Conservation (phyloP, 2,113 vertebrate genomes). For the Crotalus viridis region DNA sequence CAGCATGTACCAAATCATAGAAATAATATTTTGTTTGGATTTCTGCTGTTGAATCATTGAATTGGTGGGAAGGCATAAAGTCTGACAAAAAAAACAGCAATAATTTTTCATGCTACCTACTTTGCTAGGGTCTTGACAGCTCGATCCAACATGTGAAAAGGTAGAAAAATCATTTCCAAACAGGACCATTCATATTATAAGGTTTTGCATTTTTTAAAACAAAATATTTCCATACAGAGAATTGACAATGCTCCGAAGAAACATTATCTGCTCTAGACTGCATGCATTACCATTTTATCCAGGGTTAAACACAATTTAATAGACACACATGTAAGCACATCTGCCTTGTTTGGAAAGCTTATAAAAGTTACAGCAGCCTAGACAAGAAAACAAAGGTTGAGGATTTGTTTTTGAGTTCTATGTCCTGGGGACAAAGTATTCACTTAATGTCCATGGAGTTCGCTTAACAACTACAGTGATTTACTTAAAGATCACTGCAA, state of each 20-base stretch:
- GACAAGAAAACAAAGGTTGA: not conserved
- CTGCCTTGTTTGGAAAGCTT: not conserved
- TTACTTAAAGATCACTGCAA: not conserved
- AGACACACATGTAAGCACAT: not conserved
- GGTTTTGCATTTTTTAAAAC: not conserved
- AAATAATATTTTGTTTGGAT: not conserved
- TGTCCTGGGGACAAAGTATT: not conserved
- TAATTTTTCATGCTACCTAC: conserved; percentile 68
- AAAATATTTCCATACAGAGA: conserved; percentile 18
- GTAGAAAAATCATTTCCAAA: conserved; percentile 48
- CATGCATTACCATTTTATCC: not conserved
- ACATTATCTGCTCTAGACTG: not conserved
- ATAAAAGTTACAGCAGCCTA: not conserved
- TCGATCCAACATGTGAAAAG: conserved; percentile 33
- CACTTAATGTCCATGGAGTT: not conserved
- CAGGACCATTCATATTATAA: not conserved
- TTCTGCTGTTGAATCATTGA: not conserved
- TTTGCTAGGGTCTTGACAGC: conserved; percentile 43
- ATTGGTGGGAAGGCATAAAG: not conserved
- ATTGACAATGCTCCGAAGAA: not conserved
- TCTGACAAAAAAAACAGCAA: not conserved
- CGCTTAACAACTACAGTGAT: not conserved
- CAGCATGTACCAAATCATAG: not conserved
- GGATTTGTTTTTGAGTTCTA: not conserved
- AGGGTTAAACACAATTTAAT: not conserved